Evolutionary conservation across 1,140 invertebrate genomes (phyloP).

Genomic region (Brachionus koreanus): DNA sequence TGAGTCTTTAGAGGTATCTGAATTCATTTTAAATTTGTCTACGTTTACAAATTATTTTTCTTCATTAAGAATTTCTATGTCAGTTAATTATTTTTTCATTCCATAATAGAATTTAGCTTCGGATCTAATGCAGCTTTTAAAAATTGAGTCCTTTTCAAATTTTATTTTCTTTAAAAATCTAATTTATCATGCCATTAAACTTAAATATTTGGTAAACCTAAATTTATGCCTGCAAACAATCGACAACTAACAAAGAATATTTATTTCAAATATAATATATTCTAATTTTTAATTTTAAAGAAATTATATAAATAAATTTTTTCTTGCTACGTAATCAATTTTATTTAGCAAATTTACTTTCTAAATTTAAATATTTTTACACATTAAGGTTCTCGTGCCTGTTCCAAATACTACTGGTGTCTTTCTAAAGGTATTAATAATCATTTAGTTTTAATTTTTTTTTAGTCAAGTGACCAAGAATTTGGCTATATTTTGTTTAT

Average conservation of each 20-base stretch:
- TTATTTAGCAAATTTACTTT: background rate
- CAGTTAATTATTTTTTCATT: background rate
- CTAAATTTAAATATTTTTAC: background rate
- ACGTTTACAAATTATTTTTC: background rate
- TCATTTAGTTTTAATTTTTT: slow-evolving; percentile 1
- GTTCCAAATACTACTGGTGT: slow-evolving; percentile 33
- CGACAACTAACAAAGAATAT: background rate
- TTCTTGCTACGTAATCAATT: background rate
- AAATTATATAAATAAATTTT: background rate
- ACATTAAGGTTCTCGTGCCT: slow-evolving; percentile 5
- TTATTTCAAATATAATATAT: background rate
- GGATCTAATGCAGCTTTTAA: background rate
- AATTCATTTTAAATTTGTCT: background rate
- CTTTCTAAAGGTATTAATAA: background rate
- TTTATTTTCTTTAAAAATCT: background rate
- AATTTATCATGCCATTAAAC: background rate
- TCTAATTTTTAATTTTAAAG: background rate
- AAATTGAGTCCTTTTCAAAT: background rate
- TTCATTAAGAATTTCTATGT: slow-evolving; percentile 16
- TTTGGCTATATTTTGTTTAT: background rate
- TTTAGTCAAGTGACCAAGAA: background rate
- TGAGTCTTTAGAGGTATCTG: background rate
- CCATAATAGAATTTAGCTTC: background rate
- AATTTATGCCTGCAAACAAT: background rate
- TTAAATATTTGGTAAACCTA: background rate